phyloP scores from a whole-genome alignment of 2,797 vertebrate species.

The Gadopsis marmoratus region DNA sequence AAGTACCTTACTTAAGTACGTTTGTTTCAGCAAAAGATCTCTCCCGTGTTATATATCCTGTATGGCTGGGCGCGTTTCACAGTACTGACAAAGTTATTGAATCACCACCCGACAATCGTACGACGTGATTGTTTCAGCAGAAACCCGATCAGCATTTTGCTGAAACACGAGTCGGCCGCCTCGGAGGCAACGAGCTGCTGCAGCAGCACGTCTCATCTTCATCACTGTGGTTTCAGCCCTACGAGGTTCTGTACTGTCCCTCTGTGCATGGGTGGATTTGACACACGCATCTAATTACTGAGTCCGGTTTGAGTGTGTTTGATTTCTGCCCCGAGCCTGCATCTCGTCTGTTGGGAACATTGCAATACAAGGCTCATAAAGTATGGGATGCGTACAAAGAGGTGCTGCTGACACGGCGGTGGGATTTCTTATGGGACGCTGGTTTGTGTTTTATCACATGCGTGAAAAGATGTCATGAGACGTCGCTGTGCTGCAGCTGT shows the following conservation, averaged over 20 bases:
- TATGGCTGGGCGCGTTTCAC: too few species aligned
- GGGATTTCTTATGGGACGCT: conserved; percentile 2
- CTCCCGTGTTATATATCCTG: neutral
- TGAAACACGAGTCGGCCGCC: neutral
- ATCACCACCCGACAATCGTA: neutral
- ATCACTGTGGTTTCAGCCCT: conserved; percentile 1
- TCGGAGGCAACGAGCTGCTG: conserved; percentile 3
- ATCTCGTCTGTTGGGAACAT: conserved; percentile 35
- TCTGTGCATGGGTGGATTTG: conserved; percentile 10
- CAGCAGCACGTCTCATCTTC: conserved; percentile 24
- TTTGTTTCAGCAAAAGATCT: too few species aligned
- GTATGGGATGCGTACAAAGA: conserved; percentile 13
- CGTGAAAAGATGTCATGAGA: conserved; percentile 9
- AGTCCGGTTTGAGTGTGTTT: conserved; percentile 37
- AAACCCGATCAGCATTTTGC: conserved; percentile 5
- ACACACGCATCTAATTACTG: conserved; percentile 53
- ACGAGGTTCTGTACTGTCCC: conserved; percentile 2
- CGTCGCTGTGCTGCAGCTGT: neutral
- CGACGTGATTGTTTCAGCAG: neutral
- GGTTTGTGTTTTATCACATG: conserved; percentile 12
- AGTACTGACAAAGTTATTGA: neutral
- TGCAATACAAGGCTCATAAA: neutral
- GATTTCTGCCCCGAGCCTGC: conserved; percentile 37
- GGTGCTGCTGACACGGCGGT: neutral
- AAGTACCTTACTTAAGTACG: too few species aligned